Evolutionary conservation across 2,888 invertebrate species (phyloP).

Genomic region (Hermaeophaga mercurialis): DNA sequence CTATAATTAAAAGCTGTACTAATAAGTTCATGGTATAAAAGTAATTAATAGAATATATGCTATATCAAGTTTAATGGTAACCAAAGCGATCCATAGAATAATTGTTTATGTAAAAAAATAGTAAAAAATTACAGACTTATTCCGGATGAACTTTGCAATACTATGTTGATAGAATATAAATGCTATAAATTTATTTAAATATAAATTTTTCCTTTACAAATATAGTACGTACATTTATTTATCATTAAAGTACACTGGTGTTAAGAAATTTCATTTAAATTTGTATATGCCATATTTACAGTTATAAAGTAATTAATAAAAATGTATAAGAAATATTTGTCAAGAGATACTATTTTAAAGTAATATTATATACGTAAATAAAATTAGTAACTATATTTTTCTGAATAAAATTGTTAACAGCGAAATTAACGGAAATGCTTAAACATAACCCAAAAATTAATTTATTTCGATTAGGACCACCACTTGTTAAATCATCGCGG

Average conservation of each 20-base stretch:
- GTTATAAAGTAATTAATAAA: neutral
- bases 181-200: neutral
- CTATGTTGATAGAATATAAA: conserved; percentile 7
- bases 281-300: neutral
- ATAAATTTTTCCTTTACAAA: neutral
- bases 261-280: neutral
- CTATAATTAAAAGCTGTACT: too few relatives aligned
- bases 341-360: neutral
- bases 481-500: conserved; percentile 4
- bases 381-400: neutral
- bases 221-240: conserved; percentile 7
- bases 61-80: too few relatives aligned
- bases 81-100: too few relatives aligned
- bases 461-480: conserved; percentile 3
- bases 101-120: too few relatives aligned
- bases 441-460: neutral
- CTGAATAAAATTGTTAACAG: neutral
- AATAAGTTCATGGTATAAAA: too few relatives aligned
- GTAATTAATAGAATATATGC: too few relatives aligned
- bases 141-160: conserved; percentile 18
- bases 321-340: neutral
- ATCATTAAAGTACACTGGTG: conserved; percentile 1
- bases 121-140: neutral
- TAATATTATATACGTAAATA: neutral
- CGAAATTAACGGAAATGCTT: neutral